Evolutionary conservation across 2,797 vertebrate genomes (phyloP).

Genomic region (Ciconia nigra): DNA sequence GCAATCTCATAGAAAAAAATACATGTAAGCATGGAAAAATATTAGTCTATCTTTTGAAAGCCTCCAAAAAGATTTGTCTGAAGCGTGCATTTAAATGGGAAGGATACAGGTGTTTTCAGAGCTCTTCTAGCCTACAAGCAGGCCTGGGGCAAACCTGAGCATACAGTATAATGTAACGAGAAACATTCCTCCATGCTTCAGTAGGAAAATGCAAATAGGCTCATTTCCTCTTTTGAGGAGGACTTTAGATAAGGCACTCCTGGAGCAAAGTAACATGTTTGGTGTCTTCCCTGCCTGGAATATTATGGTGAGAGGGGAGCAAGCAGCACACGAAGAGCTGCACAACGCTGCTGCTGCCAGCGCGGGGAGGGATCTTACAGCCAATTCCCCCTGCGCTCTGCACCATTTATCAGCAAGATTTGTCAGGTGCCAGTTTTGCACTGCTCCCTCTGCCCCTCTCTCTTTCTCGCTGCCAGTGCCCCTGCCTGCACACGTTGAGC

Average conservation of each 20-base stretch:
- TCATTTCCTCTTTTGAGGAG: conserved; percentile 72
- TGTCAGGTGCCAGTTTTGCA: not conserved
- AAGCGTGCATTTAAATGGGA: conserved; percentile 71
- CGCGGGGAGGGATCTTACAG: not conserved
- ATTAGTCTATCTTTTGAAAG: conserved; percentile 70
- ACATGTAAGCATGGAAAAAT: conserved; percentile 52
- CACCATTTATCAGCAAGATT: not conserved
- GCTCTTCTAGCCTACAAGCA: conserved; percentile 71
- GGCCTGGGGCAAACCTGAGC: conserved; percentile 77
- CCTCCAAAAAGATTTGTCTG: conserved; percentile 73
- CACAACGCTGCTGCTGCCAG: not conserved
- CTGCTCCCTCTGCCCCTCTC: not conserved
- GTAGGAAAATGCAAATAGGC: conserved; percentile 78
- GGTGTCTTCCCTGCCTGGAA: conserved; percentile 32
- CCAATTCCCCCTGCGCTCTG: not conserved
- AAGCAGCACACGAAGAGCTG: not conserved
- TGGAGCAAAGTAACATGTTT: conserved; percentile 67
- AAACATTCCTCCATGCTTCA: conserved; percentile 65
- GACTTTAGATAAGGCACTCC: conserved; percentile 72
- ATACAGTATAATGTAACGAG: conserved; percentile 50
- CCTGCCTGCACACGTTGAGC: accelerated
- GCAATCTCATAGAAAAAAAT: conserved; percentile 40
- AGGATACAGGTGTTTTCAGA: conserved; percentile 77
- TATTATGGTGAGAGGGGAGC: not conserved
- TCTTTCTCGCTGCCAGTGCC: not conserved